These are phyloP conservation scores for Kryptopterus vitreolus DNA, from an alignment of 2,797 vertebrate genomes.

Conservation along the genomic window DNA sequence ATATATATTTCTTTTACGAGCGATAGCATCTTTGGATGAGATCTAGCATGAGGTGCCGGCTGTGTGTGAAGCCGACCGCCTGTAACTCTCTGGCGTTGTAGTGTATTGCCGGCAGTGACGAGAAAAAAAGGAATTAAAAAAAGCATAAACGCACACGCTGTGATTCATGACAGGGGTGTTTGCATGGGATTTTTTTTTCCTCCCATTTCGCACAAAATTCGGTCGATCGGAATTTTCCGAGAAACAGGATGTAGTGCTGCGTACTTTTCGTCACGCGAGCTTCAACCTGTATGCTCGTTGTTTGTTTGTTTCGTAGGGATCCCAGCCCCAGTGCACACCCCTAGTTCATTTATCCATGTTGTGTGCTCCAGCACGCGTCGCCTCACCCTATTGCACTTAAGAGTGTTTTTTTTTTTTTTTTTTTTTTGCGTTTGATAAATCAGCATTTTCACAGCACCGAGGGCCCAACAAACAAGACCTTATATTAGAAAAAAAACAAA, in stretches of 20 bases:
- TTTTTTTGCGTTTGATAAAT: constrained; percentile 34
- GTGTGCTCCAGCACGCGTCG: constrained; percentile 2
- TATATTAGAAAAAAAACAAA: constrained; percentile 38
- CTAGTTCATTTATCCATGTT: neutral
- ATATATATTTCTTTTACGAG: too few relatives aligned
- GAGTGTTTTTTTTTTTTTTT: too few relatives aligned
- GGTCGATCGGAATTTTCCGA: neutral
- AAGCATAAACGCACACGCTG: neutral
- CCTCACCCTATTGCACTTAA: constrained; percentile 49
- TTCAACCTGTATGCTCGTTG: neutral
- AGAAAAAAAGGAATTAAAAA: neutral
- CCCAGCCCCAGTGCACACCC: neutral
- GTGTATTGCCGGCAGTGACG: constrained; percentile 11
- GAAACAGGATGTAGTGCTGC: neutral
- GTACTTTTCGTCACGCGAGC: neutral
- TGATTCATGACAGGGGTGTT: neutral
- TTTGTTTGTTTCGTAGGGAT: neutral
- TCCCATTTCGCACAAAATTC: neutral
- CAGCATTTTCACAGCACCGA: constrained; percentile 63
- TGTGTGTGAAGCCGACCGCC: constrained; percentile 6
- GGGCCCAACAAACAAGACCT: constrained; percentile 64
- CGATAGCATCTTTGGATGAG: constrained; percentile 46
- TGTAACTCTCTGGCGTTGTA: neutral
- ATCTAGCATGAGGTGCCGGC: constrained; percentile 38
- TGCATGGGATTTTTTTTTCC: neutral